Conservation (phyloP, 1,140 invertebrate species). For the Calliphora vicina region DNA sequence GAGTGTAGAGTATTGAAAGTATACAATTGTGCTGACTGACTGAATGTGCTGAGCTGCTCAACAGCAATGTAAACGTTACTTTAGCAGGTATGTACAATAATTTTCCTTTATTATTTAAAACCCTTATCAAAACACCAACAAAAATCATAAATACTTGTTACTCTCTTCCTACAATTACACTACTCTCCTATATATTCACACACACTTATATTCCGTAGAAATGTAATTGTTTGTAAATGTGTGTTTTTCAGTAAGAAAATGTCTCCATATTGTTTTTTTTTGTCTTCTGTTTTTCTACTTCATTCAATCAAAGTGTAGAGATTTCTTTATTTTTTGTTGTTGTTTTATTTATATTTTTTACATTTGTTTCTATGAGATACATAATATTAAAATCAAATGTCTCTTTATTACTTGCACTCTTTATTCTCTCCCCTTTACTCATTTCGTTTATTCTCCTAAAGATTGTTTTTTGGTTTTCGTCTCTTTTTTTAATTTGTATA, state of each 20-base stretch:
- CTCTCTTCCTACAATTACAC: background rate
- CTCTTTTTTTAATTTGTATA: constrained; percentile 48
- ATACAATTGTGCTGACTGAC: background rate
- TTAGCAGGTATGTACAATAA: constrained; percentile 13
- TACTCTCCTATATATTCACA: background rate
- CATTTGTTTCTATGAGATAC: background rate
- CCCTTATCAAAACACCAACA: background rate
- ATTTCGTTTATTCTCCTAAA: no score
- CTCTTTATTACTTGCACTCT: background rate
- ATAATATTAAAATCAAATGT: background rate
- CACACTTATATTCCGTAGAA: background rate
- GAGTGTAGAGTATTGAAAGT: background rate
- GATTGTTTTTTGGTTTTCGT: constrained; percentile 38
- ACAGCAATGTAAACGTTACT: background rate
- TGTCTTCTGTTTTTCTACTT: background rate
- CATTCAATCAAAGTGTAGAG: background rate
- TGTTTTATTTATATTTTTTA: background rate
- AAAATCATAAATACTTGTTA: background rate
- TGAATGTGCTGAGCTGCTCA: background rate
- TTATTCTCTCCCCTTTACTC: background rate
- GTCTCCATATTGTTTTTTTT: background rate
- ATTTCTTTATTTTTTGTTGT: background rate
- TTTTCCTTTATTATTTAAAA: background rate
- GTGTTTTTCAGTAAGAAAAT: background rate
- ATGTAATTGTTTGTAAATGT: background rate